phyloP scores from a whole-genome alignment of 2,113 vertebrate genomes.

The Potamarius usumacintae region DNA sequence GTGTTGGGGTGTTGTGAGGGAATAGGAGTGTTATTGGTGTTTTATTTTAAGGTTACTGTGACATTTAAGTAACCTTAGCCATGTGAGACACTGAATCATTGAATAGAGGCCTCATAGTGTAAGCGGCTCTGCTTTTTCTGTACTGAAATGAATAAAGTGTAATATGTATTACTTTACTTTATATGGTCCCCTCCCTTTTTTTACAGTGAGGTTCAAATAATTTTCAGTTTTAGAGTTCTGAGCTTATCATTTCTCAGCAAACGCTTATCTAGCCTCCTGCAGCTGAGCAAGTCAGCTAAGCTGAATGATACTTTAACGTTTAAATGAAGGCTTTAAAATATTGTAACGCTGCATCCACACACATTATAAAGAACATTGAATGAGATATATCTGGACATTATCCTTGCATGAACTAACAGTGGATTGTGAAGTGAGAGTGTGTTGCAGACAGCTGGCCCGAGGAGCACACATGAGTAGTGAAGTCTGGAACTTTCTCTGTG shows the following conservation, averaged over 20 bases:
- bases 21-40: not conserved
- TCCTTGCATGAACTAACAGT: conserved; percentile 3
- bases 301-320: not conserved
- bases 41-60: conserved; percentile 53
- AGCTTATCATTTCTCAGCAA: conserved; percentile 32
- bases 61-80: conserved; percentile 39
- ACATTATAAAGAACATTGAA: not conserved
- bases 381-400: not conserved
- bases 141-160: conserved; percentile 8
- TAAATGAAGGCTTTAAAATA: not conserved
- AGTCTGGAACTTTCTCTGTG: conserved; percentile 70
- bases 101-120: not conserved
- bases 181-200: not conserved
- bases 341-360: not conserved
- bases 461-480: conserved; percentile 36
- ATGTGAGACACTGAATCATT: not conserved
- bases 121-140: not conserved
- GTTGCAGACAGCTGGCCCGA: not conserved
- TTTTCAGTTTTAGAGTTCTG: not conserved
- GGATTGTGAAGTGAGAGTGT: not conserved
- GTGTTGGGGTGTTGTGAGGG: conserved; percentile 14
- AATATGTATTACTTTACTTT: not conserved
- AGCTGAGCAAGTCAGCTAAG: conserved; percentile 1
- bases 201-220: not conserved
- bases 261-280: conserved; percentile 15